Conservation (phyloP, 2,113 vertebrate species). For the Paedocypris sp. region DNA sequence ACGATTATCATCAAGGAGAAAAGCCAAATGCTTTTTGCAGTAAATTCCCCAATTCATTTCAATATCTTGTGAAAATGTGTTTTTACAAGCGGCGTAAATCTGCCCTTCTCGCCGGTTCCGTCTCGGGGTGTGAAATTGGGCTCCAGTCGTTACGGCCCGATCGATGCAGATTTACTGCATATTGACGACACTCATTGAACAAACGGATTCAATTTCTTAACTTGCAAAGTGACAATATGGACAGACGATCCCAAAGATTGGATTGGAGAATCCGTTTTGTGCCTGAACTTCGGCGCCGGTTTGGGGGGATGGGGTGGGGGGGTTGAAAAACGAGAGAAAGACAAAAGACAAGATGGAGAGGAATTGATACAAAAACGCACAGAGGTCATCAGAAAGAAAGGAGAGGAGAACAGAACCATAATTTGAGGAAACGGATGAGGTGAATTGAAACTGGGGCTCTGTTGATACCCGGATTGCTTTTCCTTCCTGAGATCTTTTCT, state of each 20-base stretch:
- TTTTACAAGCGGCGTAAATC: too few species aligned
- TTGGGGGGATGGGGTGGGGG: too few species aligned
- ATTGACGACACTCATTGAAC: neutral
- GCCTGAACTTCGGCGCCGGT: too few species aligned
- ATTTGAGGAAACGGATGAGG: slow-evolving; percentile 5
- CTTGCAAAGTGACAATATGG: neutral
- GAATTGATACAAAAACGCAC: neutral
- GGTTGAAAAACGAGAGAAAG: neutral
- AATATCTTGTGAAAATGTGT: too few species aligned
- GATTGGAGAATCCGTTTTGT: neutral
- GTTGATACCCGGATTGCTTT: neutral
- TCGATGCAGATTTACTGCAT: neutral
- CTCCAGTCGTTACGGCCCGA: neutral
- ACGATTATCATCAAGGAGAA: too few species aligned
- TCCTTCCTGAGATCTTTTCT: neutral
- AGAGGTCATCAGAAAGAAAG: slow-evolving; percentile 25
- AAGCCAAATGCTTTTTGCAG: too few species aligned
- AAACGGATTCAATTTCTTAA: neutral
- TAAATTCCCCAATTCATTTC: too few species aligned
- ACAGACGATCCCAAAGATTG: neutral
- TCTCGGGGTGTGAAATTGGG: neutral
- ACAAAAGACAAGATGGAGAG: slow-evolving; percentile 26
- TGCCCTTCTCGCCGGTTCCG: too few species aligned
- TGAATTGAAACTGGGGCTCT: neutral
- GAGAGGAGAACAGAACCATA: slow-evolving; percentile 33